Conservation (phyloP, 2,888 invertebrate genomes). For the Athalia rosae region DNA sequence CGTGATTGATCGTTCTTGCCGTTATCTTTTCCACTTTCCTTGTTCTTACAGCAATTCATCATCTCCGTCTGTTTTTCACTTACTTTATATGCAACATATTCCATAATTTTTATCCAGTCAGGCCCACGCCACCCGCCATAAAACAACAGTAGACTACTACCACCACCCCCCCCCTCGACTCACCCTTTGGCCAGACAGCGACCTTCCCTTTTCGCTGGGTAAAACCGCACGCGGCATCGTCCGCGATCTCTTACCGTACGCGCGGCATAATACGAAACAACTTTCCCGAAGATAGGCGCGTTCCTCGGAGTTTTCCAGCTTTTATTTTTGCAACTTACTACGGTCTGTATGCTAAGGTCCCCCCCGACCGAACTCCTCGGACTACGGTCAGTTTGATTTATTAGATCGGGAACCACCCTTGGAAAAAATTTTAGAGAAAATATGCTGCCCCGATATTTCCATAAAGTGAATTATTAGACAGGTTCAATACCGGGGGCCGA, state of each 20-base stretch:
- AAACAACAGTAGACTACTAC: constrained; percentile 46
- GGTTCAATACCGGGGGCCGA: constrained; percentile 51
- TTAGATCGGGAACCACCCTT: constrained; percentile 62
- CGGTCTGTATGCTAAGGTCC: constrained; percentile 67
- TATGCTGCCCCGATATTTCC: constrained; percentile 68
- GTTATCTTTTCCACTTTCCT: constrained; percentile 71
- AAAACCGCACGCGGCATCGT: background rate
- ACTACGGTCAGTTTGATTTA: constrained; percentile 71
- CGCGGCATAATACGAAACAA: constrained; percentile 2
- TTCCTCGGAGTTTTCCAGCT: constrained; percentile 21
- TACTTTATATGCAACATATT: constrained; percentile 74
- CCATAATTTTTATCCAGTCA: constrained; percentile 73
- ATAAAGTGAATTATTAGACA: constrained; percentile 69
- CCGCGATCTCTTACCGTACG: constrained; percentile 18
- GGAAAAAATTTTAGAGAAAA: constrained; percentile 71
- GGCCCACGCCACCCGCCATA: constrained; percentile 51
- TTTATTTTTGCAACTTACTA: constrained; percentile 53
- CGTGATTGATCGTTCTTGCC: constrained; percentile 71
- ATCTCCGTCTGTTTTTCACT: constrained; percentile 73
- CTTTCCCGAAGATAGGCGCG: constrained; percentile 37
- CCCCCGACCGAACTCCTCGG: constrained; percentile 13
- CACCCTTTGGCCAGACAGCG: constrained; percentile 20
- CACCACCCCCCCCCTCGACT: background rate
- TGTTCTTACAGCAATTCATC: constrained; percentile 70
- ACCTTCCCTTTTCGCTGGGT: background rate